Conservation (phyloP, 1,140 invertebrate genomes). For the Dryas iulia region DNA sequence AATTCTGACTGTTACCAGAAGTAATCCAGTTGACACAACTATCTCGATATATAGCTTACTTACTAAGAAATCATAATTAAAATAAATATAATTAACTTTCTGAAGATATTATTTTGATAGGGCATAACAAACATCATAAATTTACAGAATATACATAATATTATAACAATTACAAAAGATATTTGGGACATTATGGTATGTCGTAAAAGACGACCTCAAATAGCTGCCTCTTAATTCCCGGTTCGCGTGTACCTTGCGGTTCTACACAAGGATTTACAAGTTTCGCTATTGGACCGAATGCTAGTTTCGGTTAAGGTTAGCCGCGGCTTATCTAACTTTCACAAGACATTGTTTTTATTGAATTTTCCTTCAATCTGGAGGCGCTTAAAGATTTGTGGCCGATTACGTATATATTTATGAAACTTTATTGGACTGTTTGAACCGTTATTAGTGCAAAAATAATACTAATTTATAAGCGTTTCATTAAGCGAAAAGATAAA, state of each 20-base stretch:
- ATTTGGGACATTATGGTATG: constrained; percentile 9
- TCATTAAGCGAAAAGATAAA: constrained; percentile 52
- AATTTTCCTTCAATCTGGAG: constrained; percentile 22
- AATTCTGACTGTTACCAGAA: too few relatives aligned
- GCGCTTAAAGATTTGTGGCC: constrained; percentile 12
- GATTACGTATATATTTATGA: neutral
- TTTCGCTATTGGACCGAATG: constrained; percentile 58
- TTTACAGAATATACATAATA: neutral
- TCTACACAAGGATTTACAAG: constrained; percentile 61
- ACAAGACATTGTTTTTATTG: constrained; percentile 34
- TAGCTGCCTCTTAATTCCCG: constrained; percentile 52
- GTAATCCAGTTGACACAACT: too few relatives aligned
- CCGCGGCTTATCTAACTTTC: constrained; percentile 58
- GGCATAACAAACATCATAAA: neutral
- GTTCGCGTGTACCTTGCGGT: constrained; percentile 63
- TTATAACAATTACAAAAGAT: neutral
- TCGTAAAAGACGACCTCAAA: constrained; percentile 24
- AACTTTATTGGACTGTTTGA: neutral
- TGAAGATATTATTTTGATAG: too few relatives aligned
- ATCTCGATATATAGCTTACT: too few relatives aligned
- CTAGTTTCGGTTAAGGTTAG: constrained; percentile 51
- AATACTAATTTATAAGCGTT: too few relatives aligned
- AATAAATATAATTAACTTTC: too few relatives aligned
- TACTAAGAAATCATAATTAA: too few relatives aligned
- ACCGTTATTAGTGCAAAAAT: neutral